These are phyloP conservation scores for Platycercus adscitus DNA, from an alignment of 2,113 vertebrate genomes.

Conservation along the genomic window DNA sequence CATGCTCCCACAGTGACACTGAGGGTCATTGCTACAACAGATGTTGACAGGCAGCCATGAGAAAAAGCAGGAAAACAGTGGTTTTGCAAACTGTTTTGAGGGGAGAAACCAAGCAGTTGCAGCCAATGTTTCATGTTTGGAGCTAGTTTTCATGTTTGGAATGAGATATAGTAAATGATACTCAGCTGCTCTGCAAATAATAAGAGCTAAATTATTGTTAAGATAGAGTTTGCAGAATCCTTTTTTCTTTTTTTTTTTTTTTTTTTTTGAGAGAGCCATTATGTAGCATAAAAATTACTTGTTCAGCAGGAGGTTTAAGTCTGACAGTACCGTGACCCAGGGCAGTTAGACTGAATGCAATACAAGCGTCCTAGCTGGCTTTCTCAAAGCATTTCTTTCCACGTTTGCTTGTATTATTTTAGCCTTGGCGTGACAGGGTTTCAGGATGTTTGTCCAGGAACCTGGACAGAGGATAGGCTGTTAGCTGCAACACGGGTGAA, in stretches of 20 bases:
- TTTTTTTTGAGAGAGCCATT: not conserved
- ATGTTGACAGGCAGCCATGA: not conserved
- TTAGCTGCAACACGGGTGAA: not conserved
- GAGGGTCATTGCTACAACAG: not conserved
- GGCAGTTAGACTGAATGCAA: not conserved
- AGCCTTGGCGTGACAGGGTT: not conserved
- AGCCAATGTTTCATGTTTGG: not conserved
- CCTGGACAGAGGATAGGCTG: not conserved
- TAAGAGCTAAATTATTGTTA: not conserved
- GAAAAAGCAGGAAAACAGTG: not conserved
- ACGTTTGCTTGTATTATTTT: not conserved
- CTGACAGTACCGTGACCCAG: not conserved
- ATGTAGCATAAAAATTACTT: not conserved
- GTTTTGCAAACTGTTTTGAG: not conserved
- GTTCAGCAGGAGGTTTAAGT: not conserved
- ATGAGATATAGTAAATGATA: not conserved
- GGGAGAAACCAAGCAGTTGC: not conserved
- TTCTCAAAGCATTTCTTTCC: not conserved
- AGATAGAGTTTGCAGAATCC: not conserved
- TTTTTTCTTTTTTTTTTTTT: too few species aligned
- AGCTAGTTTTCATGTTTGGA: not conserved
- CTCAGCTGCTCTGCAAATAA: not conserved
- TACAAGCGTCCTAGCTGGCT: not conserved
- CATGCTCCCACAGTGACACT: rapidly evolving
- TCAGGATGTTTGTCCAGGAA: not conserved